These are phyloP conservation scores for Sycophaga agraensis DNA, from an alignment of 1,140 invertebrate species.

Conservation along the genomic window DNA sequence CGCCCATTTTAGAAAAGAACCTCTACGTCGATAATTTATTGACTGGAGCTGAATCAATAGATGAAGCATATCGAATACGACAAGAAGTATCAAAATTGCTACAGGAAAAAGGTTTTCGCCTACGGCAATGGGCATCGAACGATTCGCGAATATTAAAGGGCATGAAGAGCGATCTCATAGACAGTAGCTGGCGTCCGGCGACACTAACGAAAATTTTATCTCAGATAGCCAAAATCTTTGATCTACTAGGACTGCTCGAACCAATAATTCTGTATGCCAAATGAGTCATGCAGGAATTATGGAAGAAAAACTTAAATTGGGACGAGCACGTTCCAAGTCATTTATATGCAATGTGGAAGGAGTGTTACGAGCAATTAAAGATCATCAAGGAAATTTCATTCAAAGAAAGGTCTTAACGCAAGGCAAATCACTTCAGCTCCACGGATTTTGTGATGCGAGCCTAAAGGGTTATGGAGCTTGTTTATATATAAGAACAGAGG, in stretches of 20 bases:
- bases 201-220: not conserved
- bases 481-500: too few species aligned
- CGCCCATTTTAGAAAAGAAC: too few species aligned
- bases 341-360: not conserved
- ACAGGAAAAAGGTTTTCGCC: conserved; percentile 34
- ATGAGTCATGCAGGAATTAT: conserved; percentile 18
- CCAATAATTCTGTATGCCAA: not conserved
- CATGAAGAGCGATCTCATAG: too few species aligned
- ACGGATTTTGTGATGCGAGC: too few species aligned
- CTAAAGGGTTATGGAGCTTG: too few species aligned
- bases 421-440: too few species aligned
- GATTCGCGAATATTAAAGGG: conserved; percentile 14
- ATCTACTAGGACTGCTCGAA: conserved; percentile 15
- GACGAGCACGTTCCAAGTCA: conserved; percentile 10
- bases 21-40: too few species aligned
- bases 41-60: conserved; percentile 39
- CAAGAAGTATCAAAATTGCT: too few species aligned
- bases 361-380: too few species aligned
- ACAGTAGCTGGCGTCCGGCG: not conserved
- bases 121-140: conserved; percentile 42
- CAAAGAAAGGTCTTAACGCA: too few species aligned
- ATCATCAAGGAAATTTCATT: too few species aligned
- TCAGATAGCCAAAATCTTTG: conserved; percentile 13
- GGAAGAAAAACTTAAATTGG: conserved; percentile 1
- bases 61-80: conserved; percentile 36